These are phyloP conservation scores for Epistrophe eligans DNA, from an alignment of 2,888 invertebrate species.

Conservation along the genomic window DNA sequence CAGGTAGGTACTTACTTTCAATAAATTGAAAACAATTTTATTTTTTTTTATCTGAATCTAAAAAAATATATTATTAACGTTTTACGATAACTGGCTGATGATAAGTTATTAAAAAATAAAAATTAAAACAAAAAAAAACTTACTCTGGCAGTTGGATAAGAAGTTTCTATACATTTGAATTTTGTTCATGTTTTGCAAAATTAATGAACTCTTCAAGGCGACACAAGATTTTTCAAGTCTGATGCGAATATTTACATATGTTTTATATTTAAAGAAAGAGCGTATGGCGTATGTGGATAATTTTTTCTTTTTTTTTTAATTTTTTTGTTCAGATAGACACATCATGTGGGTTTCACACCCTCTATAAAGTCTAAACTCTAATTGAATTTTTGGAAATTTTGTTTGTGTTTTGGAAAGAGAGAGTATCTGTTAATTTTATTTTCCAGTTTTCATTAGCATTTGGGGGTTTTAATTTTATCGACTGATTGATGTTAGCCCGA, in stretches of 20 bases:
- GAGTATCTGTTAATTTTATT: constrained; percentile 25
- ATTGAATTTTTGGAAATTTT: constrained; percentile 41
- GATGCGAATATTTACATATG: constrained; percentile 2
- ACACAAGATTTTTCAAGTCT: constrained; percentile 17
- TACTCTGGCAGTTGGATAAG: constrained; percentile 48
- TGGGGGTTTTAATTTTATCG: constrained; percentile 31
- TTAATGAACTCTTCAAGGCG: constrained; percentile 32
- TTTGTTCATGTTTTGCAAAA: constrained; percentile 13
- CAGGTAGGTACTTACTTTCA: neutral
- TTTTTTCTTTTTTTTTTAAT: constrained; percentile 24
- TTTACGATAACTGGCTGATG: constrained; percentile 57
- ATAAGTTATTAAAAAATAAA: constrained; percentile 38
- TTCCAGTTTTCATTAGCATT: constrained; percentile 32
- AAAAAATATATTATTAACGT: constrained; percentile 18
- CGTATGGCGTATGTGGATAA: constrained; percentile 62
- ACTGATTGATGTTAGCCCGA: constrained; percentile 6
- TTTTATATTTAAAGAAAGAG: neutral
- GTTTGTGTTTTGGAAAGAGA: constrained; percentile 1
- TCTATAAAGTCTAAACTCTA: constrained; percentile 10
- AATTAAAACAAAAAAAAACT: neutral
- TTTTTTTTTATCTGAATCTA: constrained; percentile 55
- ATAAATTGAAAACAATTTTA: constrained; percentile 30
- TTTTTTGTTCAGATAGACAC: neutral
- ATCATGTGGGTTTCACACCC: constrained; percentile 32
- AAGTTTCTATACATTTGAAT: constrained; percentile 1